Conservation (phyloP, 2,113 vertebrate genomes). For the Delphinapterus leucas region DNA sequence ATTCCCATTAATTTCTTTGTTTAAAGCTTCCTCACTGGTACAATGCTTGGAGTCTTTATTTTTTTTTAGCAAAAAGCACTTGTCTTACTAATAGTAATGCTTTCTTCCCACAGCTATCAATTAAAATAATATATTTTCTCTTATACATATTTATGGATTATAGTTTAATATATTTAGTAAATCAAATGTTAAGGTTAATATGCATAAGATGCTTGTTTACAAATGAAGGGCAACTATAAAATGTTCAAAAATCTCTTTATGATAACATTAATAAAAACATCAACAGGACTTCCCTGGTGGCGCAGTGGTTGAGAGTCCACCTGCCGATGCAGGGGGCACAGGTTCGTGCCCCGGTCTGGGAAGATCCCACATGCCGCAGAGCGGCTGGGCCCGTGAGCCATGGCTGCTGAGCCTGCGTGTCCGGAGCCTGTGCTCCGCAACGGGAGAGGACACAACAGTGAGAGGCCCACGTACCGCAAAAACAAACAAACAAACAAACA, state of each 20-base stretch:
- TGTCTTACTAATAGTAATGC: not conserved
- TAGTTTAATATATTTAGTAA: not conserved
- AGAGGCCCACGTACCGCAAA: too few species aligned
- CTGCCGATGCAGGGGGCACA: too few species aligned
- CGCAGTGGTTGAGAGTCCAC: too few species aligned
- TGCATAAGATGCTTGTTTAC: not conserved
- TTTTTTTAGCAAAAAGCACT: not conserved
- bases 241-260: not conserved
- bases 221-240: not conserved
- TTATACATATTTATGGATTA: not conserved
- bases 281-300: not conserved
- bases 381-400: too few species aligned
- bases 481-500: too few species aligned
- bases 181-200: not conserved
- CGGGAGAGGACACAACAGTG: too few species aligned
- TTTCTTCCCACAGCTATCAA: not conserved
- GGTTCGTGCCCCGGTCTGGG: too few species aligned
- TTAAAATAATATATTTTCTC: not conserved
- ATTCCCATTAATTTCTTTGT: not conserved
- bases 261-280: not conserved
- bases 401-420: too few species aligned
- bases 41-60: not conserved
- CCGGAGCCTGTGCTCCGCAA: too few species aligned
- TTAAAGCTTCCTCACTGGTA: not conserved
- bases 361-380: too few species aligned